Evolutionary conservation across 2,113 vertebrate species (phyloP).

Genomic region (Oxyura jamaicensis): DNA sequence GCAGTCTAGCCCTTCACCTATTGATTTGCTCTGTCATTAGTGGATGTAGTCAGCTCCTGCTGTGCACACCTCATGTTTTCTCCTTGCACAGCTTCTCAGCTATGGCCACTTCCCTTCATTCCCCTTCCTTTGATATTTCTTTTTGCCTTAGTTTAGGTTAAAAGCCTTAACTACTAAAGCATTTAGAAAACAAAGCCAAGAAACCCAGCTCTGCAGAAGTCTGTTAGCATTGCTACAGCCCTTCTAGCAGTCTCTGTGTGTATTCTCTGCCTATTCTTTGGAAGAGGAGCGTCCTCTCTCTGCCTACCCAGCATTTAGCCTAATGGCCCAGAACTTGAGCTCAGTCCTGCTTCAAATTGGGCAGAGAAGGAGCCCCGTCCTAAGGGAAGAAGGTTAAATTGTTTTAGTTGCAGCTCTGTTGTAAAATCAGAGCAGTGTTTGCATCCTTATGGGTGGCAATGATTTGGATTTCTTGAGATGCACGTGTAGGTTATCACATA

Average conservation of each 20-base stretch:
- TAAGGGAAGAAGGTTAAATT: not conserved
- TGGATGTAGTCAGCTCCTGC: not conserved
- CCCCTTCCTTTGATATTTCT: not conserved
- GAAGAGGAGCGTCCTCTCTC: not conserved
- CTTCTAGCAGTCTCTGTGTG: not conserved
- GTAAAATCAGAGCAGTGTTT: not conserved
- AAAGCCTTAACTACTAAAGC: slow-evolving; percentile 1
- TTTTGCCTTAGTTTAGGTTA: not conserved
- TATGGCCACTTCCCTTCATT: not conserved
- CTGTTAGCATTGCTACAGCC: not conserved
- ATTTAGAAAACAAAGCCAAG: not conserved
- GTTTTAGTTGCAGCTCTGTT: not conserved
- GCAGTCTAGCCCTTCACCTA: not conserved
- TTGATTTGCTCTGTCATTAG: not conserved
- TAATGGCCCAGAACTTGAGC: not conserved
- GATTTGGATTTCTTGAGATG: not conserved
- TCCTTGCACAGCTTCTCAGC: not conserved
- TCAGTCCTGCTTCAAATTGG: not conserved
- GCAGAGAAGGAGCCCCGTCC: not conserved
- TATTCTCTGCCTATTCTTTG: not conserved
- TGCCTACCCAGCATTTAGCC: not conserved
- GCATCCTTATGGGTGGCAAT: not conserved
- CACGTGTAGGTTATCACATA: not conserved
- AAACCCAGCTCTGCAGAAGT: not conserved
- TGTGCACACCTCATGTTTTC: not conserved